Percentiles rank a stretch among this genome's conserved stretches.
These are phyloP conservation scores for Typhlomys cinereus DNA, from an alignment of 2,113 vertebrate species.

Conservation along the genomic window DNA sequence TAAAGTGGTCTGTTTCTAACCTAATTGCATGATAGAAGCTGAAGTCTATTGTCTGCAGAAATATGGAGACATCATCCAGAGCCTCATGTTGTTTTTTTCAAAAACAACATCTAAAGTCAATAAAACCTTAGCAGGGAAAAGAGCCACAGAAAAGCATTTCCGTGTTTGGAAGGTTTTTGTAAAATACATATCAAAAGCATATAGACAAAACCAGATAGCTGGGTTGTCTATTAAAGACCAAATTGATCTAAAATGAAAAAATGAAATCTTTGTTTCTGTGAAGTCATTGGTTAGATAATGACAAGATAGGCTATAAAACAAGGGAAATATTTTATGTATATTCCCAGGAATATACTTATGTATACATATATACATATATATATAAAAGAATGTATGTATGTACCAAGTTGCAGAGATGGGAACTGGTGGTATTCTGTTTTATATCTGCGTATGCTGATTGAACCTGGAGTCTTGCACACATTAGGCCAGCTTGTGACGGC, in stretches of 20 bases:
- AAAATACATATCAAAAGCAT: neutral
- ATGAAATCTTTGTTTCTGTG: conserved; percentile 37
- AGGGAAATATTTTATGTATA: neutral
- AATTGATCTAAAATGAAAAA: no score
- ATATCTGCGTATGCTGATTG: neutral
- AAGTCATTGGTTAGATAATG: conserved; percentile 16
- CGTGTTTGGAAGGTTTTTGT: conserved; percentile 3
- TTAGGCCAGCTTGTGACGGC: neutral
- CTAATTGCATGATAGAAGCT: conserved; percentile 37
- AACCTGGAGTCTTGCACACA: neutral
- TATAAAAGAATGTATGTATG: no score
- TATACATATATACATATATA: no score
- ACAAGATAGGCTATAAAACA: conserved; percentile 2
- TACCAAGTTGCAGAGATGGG: neutral
- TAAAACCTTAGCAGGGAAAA: conserved; percentile 9
- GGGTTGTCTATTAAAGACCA: no score
- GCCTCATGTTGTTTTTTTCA: neutral
- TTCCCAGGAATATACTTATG: no score
- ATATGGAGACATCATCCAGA: conserved; percentile 26
- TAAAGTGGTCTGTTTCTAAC: conserved; percentile 35
- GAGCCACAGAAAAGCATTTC: conserved; percentile 4
- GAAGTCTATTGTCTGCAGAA: conserved; percentile 5
- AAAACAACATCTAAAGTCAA: conserved; percentile 39
- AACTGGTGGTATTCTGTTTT: neutral
- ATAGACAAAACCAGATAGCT: neutral